Evolutionary conservation across 2,888 invertebrate species (phyloP).

Genomic region (Chloroclysta siterata): DNA sequence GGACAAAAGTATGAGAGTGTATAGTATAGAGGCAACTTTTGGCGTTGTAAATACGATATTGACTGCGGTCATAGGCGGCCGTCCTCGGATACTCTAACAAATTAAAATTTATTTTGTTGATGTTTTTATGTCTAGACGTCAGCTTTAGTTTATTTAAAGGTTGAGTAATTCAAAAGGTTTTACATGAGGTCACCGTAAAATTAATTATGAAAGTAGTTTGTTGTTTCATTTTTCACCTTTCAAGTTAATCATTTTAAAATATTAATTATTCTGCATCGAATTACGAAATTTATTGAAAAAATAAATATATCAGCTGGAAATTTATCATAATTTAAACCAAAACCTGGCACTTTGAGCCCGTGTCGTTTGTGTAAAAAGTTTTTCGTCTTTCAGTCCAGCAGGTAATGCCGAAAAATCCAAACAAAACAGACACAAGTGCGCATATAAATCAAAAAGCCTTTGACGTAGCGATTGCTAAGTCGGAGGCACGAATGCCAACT

Average conservation of each 20-base stretch:
- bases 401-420: slow-evolving; percentile 31
- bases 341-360: neutral
- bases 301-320: too few species aligned
- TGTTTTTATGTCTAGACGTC: slow-evolving; percentile 50
- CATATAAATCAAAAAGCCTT: slow-evolving; percentile 57
- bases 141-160: slow-evolving; percentile 37
- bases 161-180: slow-evolving; percentile 16
- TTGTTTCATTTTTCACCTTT: too few species aligned
- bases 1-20: slow-evolving; percentile 45
- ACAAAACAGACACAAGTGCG: slow-evolving; percentile 36
- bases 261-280: too few species aligned
- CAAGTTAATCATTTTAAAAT: too few species aligned
- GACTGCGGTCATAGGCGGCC: slow-evolving; percentile 43
- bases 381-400: slow-evolving; percentile 17
- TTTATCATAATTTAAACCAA: neutral
- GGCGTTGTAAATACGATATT: slow-evolving; percentile 50
- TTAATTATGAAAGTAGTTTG: too few species aligned
- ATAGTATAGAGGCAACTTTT: slow-evolving; percentile 59
- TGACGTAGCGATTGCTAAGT: slow-evolving; percentile 57
- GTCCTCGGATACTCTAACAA: slow-evolving; percentile 55
- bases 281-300: too few species aligned
- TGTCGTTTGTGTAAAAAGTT: slow-evolving; percentile 13
- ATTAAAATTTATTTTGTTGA: slow-evolving; percentile 59
- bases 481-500: slow-evolving; percentile 52
- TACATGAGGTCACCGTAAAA: too few species aligned